These are phyloP conservation scores for Triplophysa siluroides DNA, from an alignment of 2,113 vertebrate species.

Conservation along the genomic window DNA sequence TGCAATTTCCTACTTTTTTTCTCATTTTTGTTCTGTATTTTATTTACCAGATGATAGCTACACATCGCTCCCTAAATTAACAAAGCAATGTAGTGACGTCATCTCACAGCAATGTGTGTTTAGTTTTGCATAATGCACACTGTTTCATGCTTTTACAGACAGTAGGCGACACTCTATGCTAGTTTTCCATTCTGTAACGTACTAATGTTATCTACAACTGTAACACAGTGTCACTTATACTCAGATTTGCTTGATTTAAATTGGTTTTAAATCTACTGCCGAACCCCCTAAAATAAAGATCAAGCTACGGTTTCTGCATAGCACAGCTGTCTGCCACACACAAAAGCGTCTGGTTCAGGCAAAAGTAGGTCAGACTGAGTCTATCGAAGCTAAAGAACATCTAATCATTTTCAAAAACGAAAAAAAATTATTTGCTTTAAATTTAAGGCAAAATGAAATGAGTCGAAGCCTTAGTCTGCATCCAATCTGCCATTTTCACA, in stretches of 20 bases:
- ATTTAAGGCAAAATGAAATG: conserved; percentile 14
- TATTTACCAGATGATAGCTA: too few relatives aligned
- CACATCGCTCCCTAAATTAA: too few relatives aligned
- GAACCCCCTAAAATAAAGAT: conserved; percentile 16
- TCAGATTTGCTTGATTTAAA: not conserved
- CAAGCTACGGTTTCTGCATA: not conserved
- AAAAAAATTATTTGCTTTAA: conserved; percentile 12
- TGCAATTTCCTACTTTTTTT: too few relatives aligned
- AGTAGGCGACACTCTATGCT: too few relatives aligned
- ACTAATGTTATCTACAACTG: not conserved
- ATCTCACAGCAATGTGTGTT: too few relatives aligned
- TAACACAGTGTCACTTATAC: not conserved
- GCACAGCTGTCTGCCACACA: conserved; percentile 33
- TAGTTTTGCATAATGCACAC: too few relatives aligned
- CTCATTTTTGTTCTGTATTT: too few relatives aligned
- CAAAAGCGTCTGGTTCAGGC: conserved; percentile 27
- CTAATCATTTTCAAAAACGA: not conserved
- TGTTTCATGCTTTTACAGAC: too few relatives aligned
- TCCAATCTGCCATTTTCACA: conserved; percentile 25
- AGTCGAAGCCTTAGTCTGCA: conserved; percentile 3
- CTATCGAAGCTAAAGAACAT: conserved; percentile 32
- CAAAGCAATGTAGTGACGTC: too few relatives aligned
- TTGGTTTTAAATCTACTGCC: conserved; percentile 8
- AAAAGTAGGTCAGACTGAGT: conserved; percentile 51
- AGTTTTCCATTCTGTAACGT: too few relatives aligned